Evolutionary conservation across 2,797 vertebrate genomes (phyloP), one percentile per base, ranked within the genome.

Genomic region (Smutsia gigantea): DNA sequence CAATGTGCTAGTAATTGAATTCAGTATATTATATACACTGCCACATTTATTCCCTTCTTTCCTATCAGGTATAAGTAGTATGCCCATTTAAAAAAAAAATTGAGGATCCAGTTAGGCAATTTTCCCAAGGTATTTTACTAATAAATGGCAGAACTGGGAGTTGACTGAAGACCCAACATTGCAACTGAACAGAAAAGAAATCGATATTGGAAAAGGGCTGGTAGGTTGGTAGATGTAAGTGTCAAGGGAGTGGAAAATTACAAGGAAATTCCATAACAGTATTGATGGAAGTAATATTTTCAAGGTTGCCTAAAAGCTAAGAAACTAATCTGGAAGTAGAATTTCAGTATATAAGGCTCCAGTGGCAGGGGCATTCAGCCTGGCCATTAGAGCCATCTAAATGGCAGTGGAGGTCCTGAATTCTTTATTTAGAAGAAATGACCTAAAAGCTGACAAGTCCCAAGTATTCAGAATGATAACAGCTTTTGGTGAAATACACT

Each of bases 341-440:
- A 37, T 64, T 51, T 81, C 19, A 75, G 1, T 39, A n/a, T 57
- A 87, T 87, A 75, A 81, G 88, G 88, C 11, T 31, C 6, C 17
- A 3, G 1, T 71, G 37, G 21, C 37, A 66, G 75, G 81, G 9
- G 7, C 37, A 18, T 79, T 93, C 75, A 51, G 25, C 75, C 51
- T 83, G 18, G 31, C 18, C 2, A 3, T 18, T 39, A 71, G 11
- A 17, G 46, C 46, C 46, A 46, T 46, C 46, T 46, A 46, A 46
- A 11, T 79, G 27, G 2, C 57, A 15, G 4, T 59, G 6, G 23
- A 93, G 18, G 71, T 31, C 25, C 27, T 42, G 6, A 9, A n/a
- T 89, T 83, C 63, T 86, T n/a, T 69, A 39, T 79, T 94, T 94
- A 72, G 31, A 91, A 93, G 59, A 72, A 86, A 87, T 37, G 4